Evolutionary conservation across 2,797 vertebrate species (phyloP).

Genomic region (Pygocentrus nattereri): DNA sequence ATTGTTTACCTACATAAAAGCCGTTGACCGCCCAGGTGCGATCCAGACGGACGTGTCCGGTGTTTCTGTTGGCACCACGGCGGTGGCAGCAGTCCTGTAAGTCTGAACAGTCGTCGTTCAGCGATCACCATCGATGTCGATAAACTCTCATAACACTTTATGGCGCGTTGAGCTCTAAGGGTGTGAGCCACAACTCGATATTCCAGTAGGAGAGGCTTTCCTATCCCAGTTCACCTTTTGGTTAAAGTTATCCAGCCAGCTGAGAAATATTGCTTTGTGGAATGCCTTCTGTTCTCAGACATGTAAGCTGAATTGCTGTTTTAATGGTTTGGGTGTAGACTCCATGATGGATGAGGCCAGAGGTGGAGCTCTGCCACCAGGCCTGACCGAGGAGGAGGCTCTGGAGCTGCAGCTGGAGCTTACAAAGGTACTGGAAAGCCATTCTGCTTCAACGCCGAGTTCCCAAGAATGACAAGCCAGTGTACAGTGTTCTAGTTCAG

Average conservation of each 20-base stretch:
- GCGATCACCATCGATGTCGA: not conserved
- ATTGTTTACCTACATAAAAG: not conserved
- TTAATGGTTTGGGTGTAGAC: conserved; percentile 80
- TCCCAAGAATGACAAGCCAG: not conserved
- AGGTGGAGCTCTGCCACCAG: conserved; percentile 70
- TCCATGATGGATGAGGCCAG: conserved; percentile 68
- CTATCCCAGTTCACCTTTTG: not conserved
- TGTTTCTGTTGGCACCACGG: not conserved
- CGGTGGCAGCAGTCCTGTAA: not conserved
- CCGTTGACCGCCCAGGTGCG: not conserved
- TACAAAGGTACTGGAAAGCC: conserved; percentile 79
- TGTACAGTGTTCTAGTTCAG: not conserved
- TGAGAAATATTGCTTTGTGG: not conserved
- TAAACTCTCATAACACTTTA: too few relatives aligned
- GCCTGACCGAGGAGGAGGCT: conserved; percentile 84
- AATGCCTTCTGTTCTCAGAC: not conserved
- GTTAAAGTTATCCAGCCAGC: not conserved
- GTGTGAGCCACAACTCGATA: not conserved
- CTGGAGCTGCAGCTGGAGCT: conserved; percentile 87
- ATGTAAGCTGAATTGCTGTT: conserved; percentile 13
- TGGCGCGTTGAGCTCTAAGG: too few relatives aligned
- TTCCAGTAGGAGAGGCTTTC: not conserved
- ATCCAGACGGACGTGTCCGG: not conserved
- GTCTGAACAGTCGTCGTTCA: not conserved
- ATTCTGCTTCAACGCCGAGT: not conserved